phyloP scores from a whole-genome alignment of 2,113 vertebrate genomes.

The Meriones unguiculatus region DNA sequence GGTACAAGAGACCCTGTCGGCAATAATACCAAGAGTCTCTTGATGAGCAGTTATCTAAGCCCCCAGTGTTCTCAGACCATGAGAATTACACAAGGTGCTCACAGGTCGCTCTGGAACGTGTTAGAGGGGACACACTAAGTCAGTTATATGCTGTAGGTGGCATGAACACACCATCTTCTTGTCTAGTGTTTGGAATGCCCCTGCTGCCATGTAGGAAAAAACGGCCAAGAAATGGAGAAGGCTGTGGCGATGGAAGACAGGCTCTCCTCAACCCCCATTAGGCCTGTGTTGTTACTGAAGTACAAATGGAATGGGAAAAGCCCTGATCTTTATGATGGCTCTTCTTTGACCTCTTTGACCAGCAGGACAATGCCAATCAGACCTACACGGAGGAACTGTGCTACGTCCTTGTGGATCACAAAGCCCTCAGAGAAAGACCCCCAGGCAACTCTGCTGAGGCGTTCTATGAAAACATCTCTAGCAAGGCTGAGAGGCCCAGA shows the following conservation, averaged over 20 bases:
- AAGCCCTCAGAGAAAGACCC: rapidly evolving
- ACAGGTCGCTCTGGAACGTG: neutral
- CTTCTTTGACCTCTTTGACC: slow-evolving; percentile 57
- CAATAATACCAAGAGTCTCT: neutral
- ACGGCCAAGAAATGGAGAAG: neutral
- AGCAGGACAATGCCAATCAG: slow-evolving; percentile 51
- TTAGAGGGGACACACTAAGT: neutral
- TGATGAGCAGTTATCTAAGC: neutral
- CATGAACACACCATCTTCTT: neutral
- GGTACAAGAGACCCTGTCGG: no score
- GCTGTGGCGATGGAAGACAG: rapidly evolving
- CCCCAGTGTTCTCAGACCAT: neutral
- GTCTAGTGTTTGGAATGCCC: neutral
- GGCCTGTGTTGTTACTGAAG: neutral
- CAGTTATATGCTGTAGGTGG: neutral
- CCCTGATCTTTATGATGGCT: neutral
- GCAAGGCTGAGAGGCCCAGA: neutral
- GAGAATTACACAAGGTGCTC: neutral
- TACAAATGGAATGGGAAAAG: neutral
- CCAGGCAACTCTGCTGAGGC: neutral
- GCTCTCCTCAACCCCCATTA: neutral
- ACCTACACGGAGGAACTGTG: slow-evolving; percentile 66
- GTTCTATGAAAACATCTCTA: slow-evolving; percentile 66
- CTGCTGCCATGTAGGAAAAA: neutral
- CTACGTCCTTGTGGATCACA: slow-evolving; percentile 69